Evolutionary conservation across 2,113 vertebrate genomes (phyloP).

Genomic region (Cnemophilus loriae): DNA sequence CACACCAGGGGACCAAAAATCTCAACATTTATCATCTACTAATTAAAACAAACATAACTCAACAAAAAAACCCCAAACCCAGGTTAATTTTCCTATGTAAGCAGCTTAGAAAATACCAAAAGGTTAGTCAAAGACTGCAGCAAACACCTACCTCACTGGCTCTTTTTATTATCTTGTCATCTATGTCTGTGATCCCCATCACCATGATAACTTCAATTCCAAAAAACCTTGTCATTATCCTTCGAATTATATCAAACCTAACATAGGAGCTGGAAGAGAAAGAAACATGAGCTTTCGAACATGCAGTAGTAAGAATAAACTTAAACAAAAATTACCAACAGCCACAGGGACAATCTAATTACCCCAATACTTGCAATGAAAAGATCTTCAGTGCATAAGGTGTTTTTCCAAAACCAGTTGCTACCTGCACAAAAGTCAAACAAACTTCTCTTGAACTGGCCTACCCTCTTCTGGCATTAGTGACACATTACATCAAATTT

Average conservation of each 20-base stretch:
- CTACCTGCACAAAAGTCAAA: not conserved
- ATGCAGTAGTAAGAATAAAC: not conserved
- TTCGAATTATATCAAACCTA: conserved; percentile 90
- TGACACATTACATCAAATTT: conserved; percentile 59
- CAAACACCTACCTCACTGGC: conserved; percentile 76
- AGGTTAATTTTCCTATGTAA: not conserved
- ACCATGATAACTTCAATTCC: conserved; percentile 86
- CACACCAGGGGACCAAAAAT: not conserved
- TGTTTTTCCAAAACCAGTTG: not conserved
- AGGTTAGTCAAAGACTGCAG: not conserved
- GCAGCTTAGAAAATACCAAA: not conserved
- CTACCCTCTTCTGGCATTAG: conserved; percentile 69
- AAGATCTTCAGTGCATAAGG: not conserved
- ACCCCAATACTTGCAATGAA: not conserved
- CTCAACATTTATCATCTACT: not conserved
- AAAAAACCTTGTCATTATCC: conserved; percentile 83
- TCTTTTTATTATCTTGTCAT: conserved; percentile 92
- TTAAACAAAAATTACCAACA: not conserved
- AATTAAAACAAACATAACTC: not conserved
- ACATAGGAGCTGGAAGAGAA: conserved; percentile 87
- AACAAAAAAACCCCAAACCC: not conserved
- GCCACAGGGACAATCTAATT: not conserved
- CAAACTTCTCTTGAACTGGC: conserved; percentile 51
- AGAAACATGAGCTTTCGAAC: not conserved
- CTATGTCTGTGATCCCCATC: conserved; percentile 95